A percentile compares a stretch with the other conserved stretches of the same genome.
Conservation (phyloP, 2,888 invertebrate genomes). For the Scaptomyza reducta region DNA sequence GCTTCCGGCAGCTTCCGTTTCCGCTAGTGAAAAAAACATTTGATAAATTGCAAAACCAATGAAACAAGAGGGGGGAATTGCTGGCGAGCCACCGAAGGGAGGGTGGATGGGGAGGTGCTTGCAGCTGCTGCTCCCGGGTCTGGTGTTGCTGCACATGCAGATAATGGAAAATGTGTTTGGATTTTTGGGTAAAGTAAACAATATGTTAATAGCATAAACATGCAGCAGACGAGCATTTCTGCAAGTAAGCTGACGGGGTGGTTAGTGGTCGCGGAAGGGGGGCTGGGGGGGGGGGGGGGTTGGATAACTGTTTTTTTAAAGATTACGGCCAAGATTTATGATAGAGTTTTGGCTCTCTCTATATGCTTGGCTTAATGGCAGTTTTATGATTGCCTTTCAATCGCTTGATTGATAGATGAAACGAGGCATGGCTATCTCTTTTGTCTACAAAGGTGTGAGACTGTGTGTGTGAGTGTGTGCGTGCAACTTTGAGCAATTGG, state of each 20-base stretch:
- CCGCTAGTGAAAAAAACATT: conserved; percentile 56
- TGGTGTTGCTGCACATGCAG: conserved; percentile 59
- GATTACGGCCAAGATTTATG: conserved; percentile 75
- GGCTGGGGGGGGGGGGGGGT: neutral
- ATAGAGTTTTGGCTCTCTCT: conserved; percentile 47
- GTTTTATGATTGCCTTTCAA: conserved; percentile 73
- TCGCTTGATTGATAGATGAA: conserved; percentile 67
- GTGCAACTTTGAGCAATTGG: conserved; percentile 60
- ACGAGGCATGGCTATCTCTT: conserved; percentile 39
- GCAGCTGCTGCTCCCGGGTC: conserved; percentile 4
- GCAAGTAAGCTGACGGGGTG: neutral
- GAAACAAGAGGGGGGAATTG: neutral
- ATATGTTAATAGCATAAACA: conserved; percentile 70
- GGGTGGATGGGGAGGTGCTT: neutral
- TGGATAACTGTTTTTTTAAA: conserved; percentile 58
- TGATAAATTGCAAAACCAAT: conserved; percentile 74
- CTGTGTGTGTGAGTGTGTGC: neutral
- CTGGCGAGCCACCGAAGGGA: neutral
- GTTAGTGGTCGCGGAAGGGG: no score
- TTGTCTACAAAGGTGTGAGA: conserved; percentile 19
- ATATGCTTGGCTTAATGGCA: conserved; percentile 67
- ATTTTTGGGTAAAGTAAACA: conserved; percentile 65
- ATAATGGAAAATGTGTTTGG: conserved; percentile 68
- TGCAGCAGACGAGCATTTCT: conserved; percentile 6
- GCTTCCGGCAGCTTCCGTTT: conserved; percentile 72